A percentile compares a stretch with the other conserved stretches of the same genome.
These are phyloP conservation scores for Netelia melanura DNA, from an alignment of 2,888 invertebrate genomes.

Conservation along the genomic window DNA sequence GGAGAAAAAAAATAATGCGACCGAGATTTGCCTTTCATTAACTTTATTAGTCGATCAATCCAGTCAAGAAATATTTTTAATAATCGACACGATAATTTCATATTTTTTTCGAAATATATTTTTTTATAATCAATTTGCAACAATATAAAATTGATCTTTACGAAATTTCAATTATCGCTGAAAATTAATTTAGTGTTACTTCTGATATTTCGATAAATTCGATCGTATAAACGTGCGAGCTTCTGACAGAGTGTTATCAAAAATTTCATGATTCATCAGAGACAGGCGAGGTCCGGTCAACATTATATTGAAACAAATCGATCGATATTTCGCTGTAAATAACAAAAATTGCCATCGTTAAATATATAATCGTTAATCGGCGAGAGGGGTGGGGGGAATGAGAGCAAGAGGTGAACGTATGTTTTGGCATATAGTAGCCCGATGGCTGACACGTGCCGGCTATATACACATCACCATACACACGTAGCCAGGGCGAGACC, in stretches of 20 bases:
- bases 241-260: not conserved
- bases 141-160: not conserved
- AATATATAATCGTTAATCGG: conserved; percentile 51
- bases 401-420: conserved; percentile 53
- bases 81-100: too few relatives aligned
- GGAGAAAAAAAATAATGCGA: not conserved
- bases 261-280: conserved; percentile 23
- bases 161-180: too few relatives aligned
- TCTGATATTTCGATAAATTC: not conserved
- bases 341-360: conserved; percentile 52
- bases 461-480: conserved; percentile 30
- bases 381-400: conserved; percentile 22
- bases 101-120: not conserved
- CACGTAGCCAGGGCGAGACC: conserved; percentile 34
- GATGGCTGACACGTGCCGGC: conserved; percentile 71
- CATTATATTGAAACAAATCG: conserved; percentile 33
- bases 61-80: too few relatives aligned
- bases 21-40: not conserved
- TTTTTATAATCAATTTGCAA: not conserved
- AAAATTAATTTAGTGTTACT: too few relatives aligned
- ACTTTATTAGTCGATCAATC: too few relatives aligned
- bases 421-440: conserved; percentile 68
- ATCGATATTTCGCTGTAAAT: conserved; percentile 53
- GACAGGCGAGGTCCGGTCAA: not conserved
- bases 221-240: not conserved